phyloP scores from a whole-genome alignment of 2,113 vertebrate species.

The Athene cunicularia region DNA sequence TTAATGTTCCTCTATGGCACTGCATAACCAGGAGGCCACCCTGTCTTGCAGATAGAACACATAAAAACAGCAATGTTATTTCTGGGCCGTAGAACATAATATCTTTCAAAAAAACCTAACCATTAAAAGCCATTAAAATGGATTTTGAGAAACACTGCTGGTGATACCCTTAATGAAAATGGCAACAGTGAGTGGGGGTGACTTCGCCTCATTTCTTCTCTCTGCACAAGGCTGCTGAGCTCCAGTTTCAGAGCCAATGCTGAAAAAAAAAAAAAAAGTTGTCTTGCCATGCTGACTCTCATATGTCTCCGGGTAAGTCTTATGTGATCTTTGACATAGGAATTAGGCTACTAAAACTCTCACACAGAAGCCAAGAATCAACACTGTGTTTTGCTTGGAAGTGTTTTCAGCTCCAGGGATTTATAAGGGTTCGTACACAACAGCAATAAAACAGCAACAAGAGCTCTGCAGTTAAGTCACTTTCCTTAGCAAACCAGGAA shows the following conservation, averaged over 20 bases:
- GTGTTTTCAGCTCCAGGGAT: not conserved
- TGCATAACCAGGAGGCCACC: not conserved
- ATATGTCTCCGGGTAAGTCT: not conserved
- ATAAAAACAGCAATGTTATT: not conserved
- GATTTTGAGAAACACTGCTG: not conserved
- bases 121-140: not conserved
- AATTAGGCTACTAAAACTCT: not conserved
- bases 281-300: not conserved
- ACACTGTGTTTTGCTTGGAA: not conserved
- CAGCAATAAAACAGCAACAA: not conserved
- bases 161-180: not conserved
- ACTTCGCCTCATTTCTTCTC: not conserved
- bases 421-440: not conserved
- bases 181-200: not conserved
- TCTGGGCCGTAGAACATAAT: not conserved
- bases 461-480: not conserved
- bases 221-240: not conserved
- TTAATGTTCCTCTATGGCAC: not conserved
- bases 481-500: slow-evolving; percentile 36
- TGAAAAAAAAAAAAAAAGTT: not conserved
- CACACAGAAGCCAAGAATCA: not conserved
- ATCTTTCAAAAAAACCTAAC: not conserved
- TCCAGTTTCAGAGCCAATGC: not conserved
- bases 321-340: not conserved
- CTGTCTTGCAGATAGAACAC: not conserved